Conservation (phyloP, 2,797 vertebrate genomes). For the Chlorospingus semifuscus region DNA sequence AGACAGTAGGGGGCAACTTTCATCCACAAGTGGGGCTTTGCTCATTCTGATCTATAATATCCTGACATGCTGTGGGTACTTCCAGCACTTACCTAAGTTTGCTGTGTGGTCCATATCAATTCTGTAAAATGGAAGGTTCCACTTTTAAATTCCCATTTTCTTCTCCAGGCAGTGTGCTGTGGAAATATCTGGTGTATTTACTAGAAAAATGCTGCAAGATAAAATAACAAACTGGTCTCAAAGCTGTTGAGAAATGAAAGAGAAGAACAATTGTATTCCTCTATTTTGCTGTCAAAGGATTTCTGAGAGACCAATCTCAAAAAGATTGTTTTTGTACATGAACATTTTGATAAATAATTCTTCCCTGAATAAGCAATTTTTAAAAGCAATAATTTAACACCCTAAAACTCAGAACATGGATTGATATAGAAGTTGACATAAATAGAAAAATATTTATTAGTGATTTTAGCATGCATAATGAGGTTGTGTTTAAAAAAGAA, state of each 20-base stretch:
- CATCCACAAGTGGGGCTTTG: not conserved
- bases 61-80: not conserved
- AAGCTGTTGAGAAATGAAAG: not conserved
- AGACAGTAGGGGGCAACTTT: conserved; percentile 66
- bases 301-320: not conserved
- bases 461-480: not conserved
- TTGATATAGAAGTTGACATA: not conserved
- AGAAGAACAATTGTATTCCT: not conserved
- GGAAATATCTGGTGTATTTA: not conserved
- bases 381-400: not conserved
- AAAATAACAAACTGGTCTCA: not conserved
- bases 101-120: not conserved
- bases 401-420: not conserved
- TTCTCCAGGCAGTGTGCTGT: not conserved
- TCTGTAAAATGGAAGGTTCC: not conserved
- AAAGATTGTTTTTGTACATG: not conserved
- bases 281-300: not conserved
- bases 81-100: not conserved
- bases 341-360: not conserved
- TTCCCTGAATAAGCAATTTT: not conserved
- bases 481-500: not conserved
- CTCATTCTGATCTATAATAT: not conserved
- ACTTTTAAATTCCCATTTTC: not conserved
- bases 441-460: not conserved
- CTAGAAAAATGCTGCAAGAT: not conserved